Base-by-base conservation (phyloP, 2,113 vertebrate species). In the Lampris megalopsis region DNA sequence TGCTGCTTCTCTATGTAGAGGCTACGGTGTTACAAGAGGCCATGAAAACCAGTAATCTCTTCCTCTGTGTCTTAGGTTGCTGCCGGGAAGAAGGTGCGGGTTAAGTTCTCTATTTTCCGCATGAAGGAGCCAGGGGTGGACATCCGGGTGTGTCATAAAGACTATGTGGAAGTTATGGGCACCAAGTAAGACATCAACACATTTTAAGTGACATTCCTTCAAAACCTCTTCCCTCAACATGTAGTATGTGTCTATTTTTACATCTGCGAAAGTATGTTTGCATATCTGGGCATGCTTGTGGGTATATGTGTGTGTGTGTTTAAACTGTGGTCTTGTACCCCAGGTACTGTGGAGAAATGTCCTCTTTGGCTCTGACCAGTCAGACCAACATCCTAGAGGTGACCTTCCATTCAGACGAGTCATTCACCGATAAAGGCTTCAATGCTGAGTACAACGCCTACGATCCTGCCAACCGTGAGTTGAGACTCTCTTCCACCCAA, bases 351-450 rank as follows among this genome's bases (percentile, higher is more conserved):
- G 94, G 95, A 4, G 94, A 95, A 68, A 5, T 78, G 13, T 5
- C 87, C 1, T 77, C 76, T 9, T 71, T 94, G 80, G 57, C 84
- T 6, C 24, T 94, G 35, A 90, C 82, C 69, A 94, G 92, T 50
- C 0, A 0, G 0, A 61, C 8, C 45, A 92, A 93, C 36, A 0
- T n/a, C 24, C 2, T 95, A 1, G 69, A 71, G 0, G 76, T 95
- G 68, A 43, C 0, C 1, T 95, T 95, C 83, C 92, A 94, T 79
- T 95, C 95, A 0, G 95, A 95, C 8, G 73, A 85, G 69, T 94
- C 94, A 5, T 92, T 77, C 80, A 93, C 94, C 0, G 94, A 95
- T 78, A 95, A 95, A 88, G 95, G 95, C 75, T 95, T 95, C 89
- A 84, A 36, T 0, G 91, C 88, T 0, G 11, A 77, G 24, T 95